Evolutionary conservation across 30 jellyfish, hydroid and myxozoan genomes (phyloP).

Genomic region (Pseudorhiza aurosa): DNA sequence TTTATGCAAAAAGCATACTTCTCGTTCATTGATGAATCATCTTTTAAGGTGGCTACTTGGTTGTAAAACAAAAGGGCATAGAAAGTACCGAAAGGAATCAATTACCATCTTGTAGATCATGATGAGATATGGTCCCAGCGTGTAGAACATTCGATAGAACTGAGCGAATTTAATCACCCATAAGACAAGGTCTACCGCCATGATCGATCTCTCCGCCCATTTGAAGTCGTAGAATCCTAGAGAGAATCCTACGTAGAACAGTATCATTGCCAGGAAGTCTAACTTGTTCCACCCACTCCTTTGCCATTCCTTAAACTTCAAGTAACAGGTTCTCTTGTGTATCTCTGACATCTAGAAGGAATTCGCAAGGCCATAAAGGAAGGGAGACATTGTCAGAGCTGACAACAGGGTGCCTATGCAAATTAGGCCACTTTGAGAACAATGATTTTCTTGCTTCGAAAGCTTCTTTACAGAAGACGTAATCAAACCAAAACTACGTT

Average conservation of each 20-base stretch:
- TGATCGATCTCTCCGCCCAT: constrained; percentile 35
- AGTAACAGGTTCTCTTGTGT: constrained; percentile 17
- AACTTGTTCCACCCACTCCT: constrained; percentile 66
- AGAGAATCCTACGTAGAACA: constrained; percentile 64
- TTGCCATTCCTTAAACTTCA: constrained; percentile 24
- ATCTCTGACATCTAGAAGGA: constrained; percentile 52
- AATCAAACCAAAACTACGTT: no score
- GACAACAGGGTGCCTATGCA: no score
- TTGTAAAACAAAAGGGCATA: no score
- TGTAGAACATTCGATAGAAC: constrained; percentile 74
- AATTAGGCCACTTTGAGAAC: no score
- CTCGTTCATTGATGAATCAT: no score
- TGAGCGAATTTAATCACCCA: constrained; percentile 72
- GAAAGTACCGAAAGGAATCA: no score
- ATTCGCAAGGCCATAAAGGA: no score
- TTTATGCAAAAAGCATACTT: no score
- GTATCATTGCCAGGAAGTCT: constrained; percentile 49
- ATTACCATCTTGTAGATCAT: constrained; percentile 86
- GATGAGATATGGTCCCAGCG: constrained; percentile 85
- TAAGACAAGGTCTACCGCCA: constrained; percentile 62
- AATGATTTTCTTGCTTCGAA: no score
- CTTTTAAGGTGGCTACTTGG: no score
- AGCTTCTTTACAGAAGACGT: no score
- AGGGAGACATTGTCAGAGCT: no score
- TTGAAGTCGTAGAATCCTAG: constrained; percentile 16